A percentile compares a stretch with the other conserved stretches of the same genome.
These are phyloP conservation scores for Uloborus plumipes DNA, from an alignment of 2,888 invertebrate genomes.

Conservation along the genomic window DNA sequence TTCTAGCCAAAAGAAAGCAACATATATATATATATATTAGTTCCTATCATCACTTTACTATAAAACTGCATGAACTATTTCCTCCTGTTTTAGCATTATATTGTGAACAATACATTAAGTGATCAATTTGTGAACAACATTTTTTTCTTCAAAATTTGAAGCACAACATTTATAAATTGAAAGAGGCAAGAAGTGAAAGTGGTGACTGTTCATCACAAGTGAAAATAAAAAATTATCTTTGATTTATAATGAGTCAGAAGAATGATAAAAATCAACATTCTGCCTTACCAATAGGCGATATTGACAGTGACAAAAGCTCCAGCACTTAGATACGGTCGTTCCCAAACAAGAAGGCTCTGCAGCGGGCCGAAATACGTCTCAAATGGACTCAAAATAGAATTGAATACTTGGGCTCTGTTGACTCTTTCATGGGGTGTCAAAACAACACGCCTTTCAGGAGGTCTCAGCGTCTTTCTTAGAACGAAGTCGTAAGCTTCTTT, in stretches of 20 bases:
- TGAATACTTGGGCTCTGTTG: slow-evolving; percentile 48
- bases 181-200: neutral
- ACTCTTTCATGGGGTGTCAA: slow-evolving; percentile 29
- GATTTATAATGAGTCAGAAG: neutral
- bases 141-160: too few relatives aligned
- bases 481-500: slow-evolving; percentile 32
- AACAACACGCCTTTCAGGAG: slow-evolving; percentile 37
- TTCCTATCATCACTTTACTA: too few relatives aligned
- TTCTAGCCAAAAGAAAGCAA: too few relatives aligned
- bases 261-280: neutral
- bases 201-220: neutral
- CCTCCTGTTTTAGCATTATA: too few relatives aligned
- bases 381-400: slow-evolving; percentile 65
- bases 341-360: slow-evolving; percentile 72
- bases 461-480: neutral
- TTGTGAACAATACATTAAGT: too few relatives aligned
- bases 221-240: neutral
- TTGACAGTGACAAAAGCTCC: slow-evolving; percentile 70
- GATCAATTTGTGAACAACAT: too few relatives aligned
- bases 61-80: too few relatives aligned
- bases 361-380: slow-evolving; percentile 71
- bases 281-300: slow-evolving; percentile 71
- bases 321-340: slow-evolving; percentile 70
- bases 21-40: too few relatives aligned
- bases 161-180: too few relatives aligned